Evolutionary conservation across 2,888 invertebrate genomes (phyloP), one percentile per base, ranked within the genome.

Genomic region (Acanthosepion lycidas): DNA sequence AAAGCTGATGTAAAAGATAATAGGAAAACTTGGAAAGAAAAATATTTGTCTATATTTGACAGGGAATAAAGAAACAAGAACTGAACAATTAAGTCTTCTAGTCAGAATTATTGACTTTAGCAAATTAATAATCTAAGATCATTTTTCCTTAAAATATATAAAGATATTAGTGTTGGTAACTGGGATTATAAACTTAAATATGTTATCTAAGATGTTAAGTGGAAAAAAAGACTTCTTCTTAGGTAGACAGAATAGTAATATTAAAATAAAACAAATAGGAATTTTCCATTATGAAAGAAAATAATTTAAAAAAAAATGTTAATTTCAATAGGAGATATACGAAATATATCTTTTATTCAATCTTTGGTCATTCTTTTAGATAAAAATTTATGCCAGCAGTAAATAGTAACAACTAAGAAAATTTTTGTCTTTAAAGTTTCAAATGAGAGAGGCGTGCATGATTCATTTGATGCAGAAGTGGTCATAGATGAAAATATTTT

Each of bases 401-500:
- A 26, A 78, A 26, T 78, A 12, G n/a, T n/a, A 78, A 78, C 12
- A 78, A 78, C 15, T 12, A 8, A 78, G 15, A 78, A 78, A 78
- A 33, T n/a, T 78, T 78, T 78, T 15, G n/a, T 15, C 0, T 33
- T 33, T n/a, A 15, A n/a, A n/a, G n/a, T 78, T 78, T 78, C 15
- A 15, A n/a, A 78, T n/a, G 78, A 12, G 78, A 33, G 18, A 78
- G 9, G 78, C 20, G n/a, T 78, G n/a, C 78, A 78, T n/a, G 78
- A 78, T 78, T 0, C n/a, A 78, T 33, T 78, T n/a, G 15, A 78
- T n/a, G 12, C 33, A 78, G n/a, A 78, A 78, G 78, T 78, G n/a
- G 78, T 78, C 78, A n/a, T 78, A 78, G n/a, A 78, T 78, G n/a
- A 78, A 78, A 78, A 78, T n/a, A n/a, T n/a, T 78, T 78, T 78